phyloP scores from a whole-genome alignment of 2,113 vertebrate genomes.

The Petrocephalus microphthalmus region DNA sequence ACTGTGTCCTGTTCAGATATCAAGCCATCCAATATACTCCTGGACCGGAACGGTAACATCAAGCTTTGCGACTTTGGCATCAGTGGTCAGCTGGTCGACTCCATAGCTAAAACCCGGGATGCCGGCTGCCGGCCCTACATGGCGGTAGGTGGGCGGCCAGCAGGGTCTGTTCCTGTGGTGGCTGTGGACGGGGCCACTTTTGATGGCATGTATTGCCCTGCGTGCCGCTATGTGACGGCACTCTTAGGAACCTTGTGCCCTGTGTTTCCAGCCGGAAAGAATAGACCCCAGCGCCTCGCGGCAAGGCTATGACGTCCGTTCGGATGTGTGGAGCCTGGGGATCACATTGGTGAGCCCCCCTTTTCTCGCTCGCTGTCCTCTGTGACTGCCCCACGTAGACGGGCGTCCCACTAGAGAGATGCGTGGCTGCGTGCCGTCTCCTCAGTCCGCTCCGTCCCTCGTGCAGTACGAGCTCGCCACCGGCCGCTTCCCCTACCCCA shows the following conservation, averaged over 20 bases:
- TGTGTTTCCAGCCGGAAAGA: slow-evolving; percentile 74
- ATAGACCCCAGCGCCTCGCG: slow-evolving; percentile 93
- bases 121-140: slow-evolving; percentile 95
- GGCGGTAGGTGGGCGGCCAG: slow-evolving; percentile 73
- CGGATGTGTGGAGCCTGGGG: slow-evolving; percentile 94
- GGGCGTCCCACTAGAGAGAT: not conserved
- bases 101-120: slow-evolving; percentile 95
- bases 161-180: not conserved
- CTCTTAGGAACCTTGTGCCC: not conserved
- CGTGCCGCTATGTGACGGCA: not conserved
- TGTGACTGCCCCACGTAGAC: not conserved
- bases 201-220: not conserved
- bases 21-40: slow-evolving; percentile 99
- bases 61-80: slow-evolving; percentile 98
- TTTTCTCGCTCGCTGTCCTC: not conserved
- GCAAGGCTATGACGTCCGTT: slow-evolving; percentile 93
- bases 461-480: slow-evolving; percentile 91
- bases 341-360: slow-evolving; percentile 83
- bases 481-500: slow-evolving; percentile 91
- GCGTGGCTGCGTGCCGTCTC: not conserved
- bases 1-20: slow-evolving; percentile 68
- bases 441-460: not conserved
- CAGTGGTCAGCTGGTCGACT: slow-evolving; percentile 95
- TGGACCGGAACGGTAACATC: slow-evolving; percentile 96
- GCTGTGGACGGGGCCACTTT: not conserved